Base-by-base conservation (phyloP, 2,113 vertebrate species). In the Malurus elegans region DNA sequence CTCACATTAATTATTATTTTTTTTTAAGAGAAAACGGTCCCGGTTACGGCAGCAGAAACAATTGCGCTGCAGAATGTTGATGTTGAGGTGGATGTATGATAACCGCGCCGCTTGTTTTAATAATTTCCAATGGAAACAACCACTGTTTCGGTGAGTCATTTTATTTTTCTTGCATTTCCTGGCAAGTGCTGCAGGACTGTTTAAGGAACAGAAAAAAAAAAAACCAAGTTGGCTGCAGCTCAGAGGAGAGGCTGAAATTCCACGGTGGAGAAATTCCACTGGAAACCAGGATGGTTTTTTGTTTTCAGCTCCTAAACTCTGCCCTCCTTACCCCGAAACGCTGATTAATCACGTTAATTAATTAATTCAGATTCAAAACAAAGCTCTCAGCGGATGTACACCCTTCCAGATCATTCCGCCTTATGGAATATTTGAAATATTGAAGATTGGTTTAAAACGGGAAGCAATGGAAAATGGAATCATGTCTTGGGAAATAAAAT, bases 11-110 rank as follows among this genome's bases (percentile, higher is more conserved):
- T 95, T 95, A 90, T 67, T 90, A 71, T 89, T 88, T 96, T 80
- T 88, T 36, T 36, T 36, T 36, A 40, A 79, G 51, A 44, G 32
- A 78, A 92, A 94, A 79, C 51, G 56, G 44, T 66, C 92, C 65
- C 78, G 51, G 64, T 61, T 80, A 69, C 79, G 85, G 60, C 73
- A 91, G 94, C 65, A 92, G 92, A 93, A 96, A 93, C 87, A 8
- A 88, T 23, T 83, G 88, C 71, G 93, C 31, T 83, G 65, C 71
- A 82, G 89, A 92, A 96, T 45, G 51, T 93, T 97, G 96, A 93
- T 95, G 96, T 56, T 92, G 92, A 87, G 93, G 80, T 94, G 97
- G 96, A 97, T 96, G 92, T 66, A 93, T 88, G 51, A 71, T 96
- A 97, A 96, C 69, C 69, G 67, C 95, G 42, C 78, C 81, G 60